Percentiles rank a stretch among this genome's conserved stretches.
Evolutionary conservation across 2,113 vertebrate genomes (phyloP).

Genomic region (Hippolais icterina): DNA sequence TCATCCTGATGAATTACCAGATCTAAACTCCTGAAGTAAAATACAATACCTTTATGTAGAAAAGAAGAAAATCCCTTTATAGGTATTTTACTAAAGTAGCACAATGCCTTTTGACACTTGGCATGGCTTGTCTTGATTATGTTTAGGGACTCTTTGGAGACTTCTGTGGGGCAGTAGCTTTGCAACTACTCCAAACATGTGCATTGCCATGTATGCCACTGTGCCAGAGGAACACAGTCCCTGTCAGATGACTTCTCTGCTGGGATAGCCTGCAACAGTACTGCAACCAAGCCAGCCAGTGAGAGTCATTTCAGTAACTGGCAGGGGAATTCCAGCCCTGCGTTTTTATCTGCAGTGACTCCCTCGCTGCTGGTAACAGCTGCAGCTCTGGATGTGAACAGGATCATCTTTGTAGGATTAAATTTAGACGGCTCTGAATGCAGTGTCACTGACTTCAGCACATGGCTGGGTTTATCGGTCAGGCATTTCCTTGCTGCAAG

Average conservation of each 20-base stretch:
- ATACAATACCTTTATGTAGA: background rate
- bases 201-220: rapidly evolving
- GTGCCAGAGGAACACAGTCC: rapidly evolving
- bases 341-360: background rate
- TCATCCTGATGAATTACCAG: background rate
- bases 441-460: background rate
- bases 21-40: background rate
- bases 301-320: background rate
- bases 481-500: background rate
- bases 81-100: background rate
- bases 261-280: background rate
- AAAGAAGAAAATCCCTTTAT: background rate
- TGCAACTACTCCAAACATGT: background rate
- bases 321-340: background rate
- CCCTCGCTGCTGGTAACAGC: background rate
- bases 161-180: background rate
- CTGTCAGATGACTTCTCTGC: background rate
- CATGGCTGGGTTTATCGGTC: background rate
- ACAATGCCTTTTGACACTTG: background rate
- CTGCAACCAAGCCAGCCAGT: background rate
- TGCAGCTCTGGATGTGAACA: background rate
- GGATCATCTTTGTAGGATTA: background rate
- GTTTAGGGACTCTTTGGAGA: background rate
- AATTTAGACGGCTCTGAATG: background rate
- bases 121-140: background rate